Evolutionary conservation across 2,888 invertebrate genomes (phyloP), one percentile per base, ranked within the genome.

Genomic region (Cheilosia soror): DNA sequence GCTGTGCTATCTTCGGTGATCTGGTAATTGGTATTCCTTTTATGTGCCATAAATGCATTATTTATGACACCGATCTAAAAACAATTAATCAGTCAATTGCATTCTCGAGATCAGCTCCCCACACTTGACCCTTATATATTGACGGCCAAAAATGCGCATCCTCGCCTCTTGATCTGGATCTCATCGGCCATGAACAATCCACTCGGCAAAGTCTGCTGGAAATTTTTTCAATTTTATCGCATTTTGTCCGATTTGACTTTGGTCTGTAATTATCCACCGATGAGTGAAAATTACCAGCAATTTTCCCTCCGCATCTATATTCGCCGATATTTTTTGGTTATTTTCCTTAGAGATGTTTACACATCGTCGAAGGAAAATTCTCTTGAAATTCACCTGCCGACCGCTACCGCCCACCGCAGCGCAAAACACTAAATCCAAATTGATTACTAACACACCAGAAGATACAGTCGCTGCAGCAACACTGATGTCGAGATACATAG

Each of bases 221-320:
- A 42, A 11, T 37, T 13, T 44, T 40, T 53, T 60, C 40, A 37
- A 62, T 25, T 47, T 29, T 11, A 20, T 33, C 51, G 37, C 25
- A 7, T 58, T 51, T 66, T 60, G 42, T 44, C 58, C 60, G 58
- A 29, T 63, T 69, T 75, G 73, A 71, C 69, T 79, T 71, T 84
- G 73, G 58, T 42, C 31, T 31, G 37, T 51, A 78, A 57, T 79
- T 65, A 57, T 42, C 31, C 11, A 73, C 49, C 55, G 84, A 40
- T 57, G 72, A 85, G 60, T 72, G 77, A 85, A 31, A 29, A 25
- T 81, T 85, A 72, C 72, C 81, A 77, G 81, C 9, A 57, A 76
- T 27, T 42, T 31, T 15, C 57, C 49, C 62, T 47, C 29, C 55
- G 15, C 55, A 5, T 68, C 15, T 9, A 25, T 20, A 42, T 37